These are phyloP conservation scores for Lepeophtheirus salmonis DNA, from an alignment of 1,140 invertebrate species.

Conservation along the genomic window DNA sequence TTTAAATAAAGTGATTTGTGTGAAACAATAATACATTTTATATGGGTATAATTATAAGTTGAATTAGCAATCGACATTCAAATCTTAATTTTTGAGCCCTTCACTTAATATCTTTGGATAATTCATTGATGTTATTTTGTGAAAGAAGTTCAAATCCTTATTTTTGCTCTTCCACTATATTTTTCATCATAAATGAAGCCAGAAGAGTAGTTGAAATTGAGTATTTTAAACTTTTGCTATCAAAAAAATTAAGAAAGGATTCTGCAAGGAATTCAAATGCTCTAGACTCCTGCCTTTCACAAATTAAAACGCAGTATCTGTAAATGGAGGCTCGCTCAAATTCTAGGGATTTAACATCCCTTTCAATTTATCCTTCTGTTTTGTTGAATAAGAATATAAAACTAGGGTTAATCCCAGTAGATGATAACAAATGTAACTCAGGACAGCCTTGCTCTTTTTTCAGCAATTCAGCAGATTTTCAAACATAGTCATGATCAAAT, in stretches of 20 bases:
- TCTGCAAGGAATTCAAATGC: conserved; percentile 21
- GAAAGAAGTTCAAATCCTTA: neutral
- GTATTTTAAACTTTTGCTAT: neutral
- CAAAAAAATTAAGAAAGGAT: neutral
- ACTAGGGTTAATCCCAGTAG: conserved; percentile 26
- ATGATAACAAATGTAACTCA: conserved; percentile 33
- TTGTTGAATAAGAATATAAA: conserved; percentile 25
- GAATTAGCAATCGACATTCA: too few species aligned
- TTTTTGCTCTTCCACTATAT: neutral
- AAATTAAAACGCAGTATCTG: conserved; percentile 25
- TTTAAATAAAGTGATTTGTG: too few species aligned
- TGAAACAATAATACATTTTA: too few species aligned
- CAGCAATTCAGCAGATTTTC: conserved; percentile 31
- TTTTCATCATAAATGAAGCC: neutral
- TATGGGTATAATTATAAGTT: too few species aligned
- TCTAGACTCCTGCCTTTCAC: conserved; percentile 24
- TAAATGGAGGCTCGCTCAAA: conserved; percentile 27
- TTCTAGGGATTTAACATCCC: conserved; percentile 23
- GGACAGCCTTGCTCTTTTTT: conserved; percentile 31
- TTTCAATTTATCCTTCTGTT: conserved; percentile 26
- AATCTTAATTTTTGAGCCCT: too few species aligned
- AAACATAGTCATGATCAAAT: conserved; percentile 38
- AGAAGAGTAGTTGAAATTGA: neutral
- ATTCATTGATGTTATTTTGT: neutral
- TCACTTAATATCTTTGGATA: too few species aligned